Evolutionary conservation across 2,113 vertebrate species (phyloP).

Genomic region (Chionis minor): DNA sequence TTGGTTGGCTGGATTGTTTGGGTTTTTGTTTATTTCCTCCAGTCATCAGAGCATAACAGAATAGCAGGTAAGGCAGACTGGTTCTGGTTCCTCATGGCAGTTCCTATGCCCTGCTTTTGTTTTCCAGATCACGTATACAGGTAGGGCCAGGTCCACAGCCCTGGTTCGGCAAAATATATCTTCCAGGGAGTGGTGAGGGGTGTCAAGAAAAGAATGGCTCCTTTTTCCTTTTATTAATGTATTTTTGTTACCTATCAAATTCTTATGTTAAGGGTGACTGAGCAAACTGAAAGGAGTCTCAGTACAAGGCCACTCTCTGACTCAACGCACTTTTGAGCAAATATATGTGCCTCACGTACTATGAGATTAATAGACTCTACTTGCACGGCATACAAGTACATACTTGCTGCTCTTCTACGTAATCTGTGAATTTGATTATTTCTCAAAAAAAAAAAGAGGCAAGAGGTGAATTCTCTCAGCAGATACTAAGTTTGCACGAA

Average conservation of each 20-base stretch:
- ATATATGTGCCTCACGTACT: neutral
- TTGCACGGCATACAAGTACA: neutral
- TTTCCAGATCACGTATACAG: neutral
- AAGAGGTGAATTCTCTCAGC: neutral
- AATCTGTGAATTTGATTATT: neutral
- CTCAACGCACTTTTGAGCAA: neutral
- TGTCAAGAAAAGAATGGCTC: neutral
- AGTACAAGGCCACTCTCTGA: neutral
- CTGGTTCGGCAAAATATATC: neutral
- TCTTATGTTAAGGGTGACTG: neutral
- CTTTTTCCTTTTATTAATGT: neutral
- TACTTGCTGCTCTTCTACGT: neutral
- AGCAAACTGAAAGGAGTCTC: neutral
- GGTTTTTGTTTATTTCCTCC: neutral
- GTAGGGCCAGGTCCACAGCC: neutral
- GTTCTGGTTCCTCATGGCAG: neutral
- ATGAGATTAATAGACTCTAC: neutral
- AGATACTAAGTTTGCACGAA: neutral
- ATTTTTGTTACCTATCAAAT: neutral
- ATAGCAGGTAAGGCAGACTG: neutral
- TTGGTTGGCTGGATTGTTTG: neutral
- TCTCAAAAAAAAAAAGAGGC: neutral
- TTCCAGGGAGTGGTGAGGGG: accelerated
- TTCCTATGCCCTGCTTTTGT: neutral
- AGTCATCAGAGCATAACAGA: neutral